Evolutionary conservation across 2,113 vertebrate genomes (phyloP), one percentile per base, ranked within the genome.

Genomic region (Trichomycterus rosablanca): DNA sequence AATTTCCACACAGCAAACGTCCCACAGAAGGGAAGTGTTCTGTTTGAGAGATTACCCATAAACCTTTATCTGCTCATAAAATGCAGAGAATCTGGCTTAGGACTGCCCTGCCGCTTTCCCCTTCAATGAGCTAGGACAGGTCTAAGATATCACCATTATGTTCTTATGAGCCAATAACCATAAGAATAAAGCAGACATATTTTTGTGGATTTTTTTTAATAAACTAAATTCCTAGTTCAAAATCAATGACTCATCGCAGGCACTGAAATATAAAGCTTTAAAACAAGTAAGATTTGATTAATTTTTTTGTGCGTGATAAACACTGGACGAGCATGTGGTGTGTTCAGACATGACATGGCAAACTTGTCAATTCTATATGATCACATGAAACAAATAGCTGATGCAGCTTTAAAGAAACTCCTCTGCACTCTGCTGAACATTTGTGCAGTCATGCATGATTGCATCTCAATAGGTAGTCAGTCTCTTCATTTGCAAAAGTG

Each of bases 361-460:
- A 45, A 40, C 45, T 45, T 45, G 48, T 46, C 45, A 20, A 23
- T n/a, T 39, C 20, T 12, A 23, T 10, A 54, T n/a, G n/a, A 45
- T 23, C 4, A 12, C 43, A 34, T 28, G 20, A 6, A 15, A 16
- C 63, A 68, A 66, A 72, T 63, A 72, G 69, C 50, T 69, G 61
- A 51, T 53, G 54, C 26, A n/a, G 18, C 52, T 58, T 52, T 62
- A 69, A n/a, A n/a, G n/a, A 63, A 56, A 62, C 45, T 63, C 46
- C 46, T 58, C 45, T 40, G 58, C 42, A 48, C 61, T 59, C 58
- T 70, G 62, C 51, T 53, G 43, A n/a, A 34, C 58, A 40, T 22
- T 42, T 55, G 63, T 23, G 34, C 24, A 22, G 54, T 42, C 63
- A 66, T 32, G 66, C 62, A 49, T 65, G 60, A 46, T 22, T 63